A percentile compares a stretch with the other conserved stretches of the same genome.
These are phyloP conservation scores for Oncopodura yosiiana DNA, from an alignment of 1,140 invertebrate species.

Conservation along the genomic window DNA sequence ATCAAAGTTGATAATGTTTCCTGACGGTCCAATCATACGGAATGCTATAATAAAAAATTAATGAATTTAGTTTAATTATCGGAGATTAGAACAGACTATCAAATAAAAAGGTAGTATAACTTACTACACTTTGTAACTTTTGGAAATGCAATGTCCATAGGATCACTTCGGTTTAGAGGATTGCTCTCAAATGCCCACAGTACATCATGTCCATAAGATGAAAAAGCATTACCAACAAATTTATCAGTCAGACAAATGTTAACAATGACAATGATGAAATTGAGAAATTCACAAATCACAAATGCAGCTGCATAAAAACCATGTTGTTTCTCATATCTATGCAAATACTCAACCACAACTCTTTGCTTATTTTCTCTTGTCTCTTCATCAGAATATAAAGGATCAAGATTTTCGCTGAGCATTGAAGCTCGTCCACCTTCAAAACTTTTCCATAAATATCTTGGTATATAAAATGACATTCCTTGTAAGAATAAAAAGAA, in stretches of 20 bases:
- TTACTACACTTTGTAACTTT: constrained; percentile 71
- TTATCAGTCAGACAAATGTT: constrained; percentile 70
- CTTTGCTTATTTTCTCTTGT: constrained; percentile 65
- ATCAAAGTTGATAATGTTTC: constrained; percentile 69
- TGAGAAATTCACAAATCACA: constrained; percentile 70
- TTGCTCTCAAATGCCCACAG: neutral
- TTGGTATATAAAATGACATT: constrained; percentile 47
- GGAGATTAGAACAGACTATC: neutral
- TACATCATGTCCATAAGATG: constrained; percentile 62
- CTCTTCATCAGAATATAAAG: constrained; percentile 63
- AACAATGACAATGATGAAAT: constrained; percentile 70
- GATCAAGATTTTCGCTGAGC: constrained; percentile 49
- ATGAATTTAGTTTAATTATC: constrained; percentile 56
- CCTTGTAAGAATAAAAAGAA: constrained; percentile 82
- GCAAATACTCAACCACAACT: constrained; percentile 70
- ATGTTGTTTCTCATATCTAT: constrained; percentile 62
- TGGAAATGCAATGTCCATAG: constrained; percentile 48
- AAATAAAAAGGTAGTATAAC: constrained; percentile 42
- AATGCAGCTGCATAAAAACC: constrained; percentile 76
- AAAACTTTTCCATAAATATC: constrained; percentile 69
- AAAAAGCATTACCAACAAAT: constrained; percentile 74
- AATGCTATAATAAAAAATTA: constrained; percentile 78
- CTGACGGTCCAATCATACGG: constrained; percentile 68
- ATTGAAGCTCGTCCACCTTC: constrained; percentile 74
- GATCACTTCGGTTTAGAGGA: constrained; percentile 57